Evolutionary conservation across 1,140 invertebrate genomes (phyloP), one percentile per base, ranked within the genome.

Genomic region (Ladona fulva): DNA sequence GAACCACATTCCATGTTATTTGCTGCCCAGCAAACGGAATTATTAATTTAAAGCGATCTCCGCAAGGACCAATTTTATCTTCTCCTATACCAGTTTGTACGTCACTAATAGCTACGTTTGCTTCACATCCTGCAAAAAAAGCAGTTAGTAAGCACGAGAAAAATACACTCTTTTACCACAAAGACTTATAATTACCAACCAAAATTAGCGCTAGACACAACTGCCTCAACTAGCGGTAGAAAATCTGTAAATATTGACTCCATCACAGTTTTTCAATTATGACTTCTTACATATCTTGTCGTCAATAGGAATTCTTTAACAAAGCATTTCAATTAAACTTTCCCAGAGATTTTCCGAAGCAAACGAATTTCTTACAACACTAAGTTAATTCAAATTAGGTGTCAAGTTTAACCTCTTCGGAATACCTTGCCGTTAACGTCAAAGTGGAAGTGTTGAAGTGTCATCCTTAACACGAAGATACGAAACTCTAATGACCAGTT

Each of bases 11-110:
- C 82, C 84, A 86, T 37, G 79, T 80, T 7, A 86, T 79, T 42
- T 77, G 80, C 16, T 83, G 80, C 29, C 82, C 84, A 29, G 83
- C 85, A 75, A 85, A 86, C 19, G 85, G 85, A 78, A 86, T 83
- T 1, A 80, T 77, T 24, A 86, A 76, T 14, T 82, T 83, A 76
- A 86, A 86, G 74, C 84, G 83, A 80, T 85, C 84, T 22, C 81
- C 82, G 75, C 80, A 81, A 19, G 52, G 12, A 5, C 52, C 52
- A 22, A 6, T 66, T 3, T 12, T 66, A 19, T 66, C 52, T 66
- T 66, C 52, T 12, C 5, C n/a, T 22, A 66, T 5, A 19, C 52
- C 52, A 19, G 52, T 6, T 66, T 66, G 52, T 3, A 66, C 52
- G 52, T 66, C 52, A 66, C 52, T 66, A 19, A 66, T 22, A 1